Evolutionary conservation across 2,797 vertebrate species (phyloP).

Genomic region (Heliangelus exortis): DNA sequence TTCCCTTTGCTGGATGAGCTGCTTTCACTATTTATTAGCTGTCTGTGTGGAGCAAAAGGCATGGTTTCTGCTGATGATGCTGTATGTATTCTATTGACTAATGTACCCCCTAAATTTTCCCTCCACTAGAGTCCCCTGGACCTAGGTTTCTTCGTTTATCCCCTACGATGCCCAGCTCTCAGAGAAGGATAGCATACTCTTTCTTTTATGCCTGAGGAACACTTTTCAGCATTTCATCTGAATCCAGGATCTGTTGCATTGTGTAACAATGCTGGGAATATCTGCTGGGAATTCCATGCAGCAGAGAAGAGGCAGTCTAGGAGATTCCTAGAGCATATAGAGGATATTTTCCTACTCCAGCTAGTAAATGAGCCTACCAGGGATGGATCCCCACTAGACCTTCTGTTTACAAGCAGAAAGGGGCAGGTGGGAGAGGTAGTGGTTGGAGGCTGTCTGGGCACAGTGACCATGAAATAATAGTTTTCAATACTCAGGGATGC

Average conservation of each 20-base stretch:
- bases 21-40: not conserved
- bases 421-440: no score
- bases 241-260: not conserved
- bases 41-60: not conserved
- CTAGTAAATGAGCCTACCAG: no score
- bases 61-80: rapidly evolving
- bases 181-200: not conserved
- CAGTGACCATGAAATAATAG: no score
- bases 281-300: no score
- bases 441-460: no score
- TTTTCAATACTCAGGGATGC: no score
- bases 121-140: not conserved
- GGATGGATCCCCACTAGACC: no score
- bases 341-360: no score
- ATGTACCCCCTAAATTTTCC: rapidly evolving
- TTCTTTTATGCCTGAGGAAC: not conserved
- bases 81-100: rapidly evolving
- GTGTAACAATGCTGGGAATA: not conserved
- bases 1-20: not conserved
- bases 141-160: not conserved
- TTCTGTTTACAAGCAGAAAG: no score
- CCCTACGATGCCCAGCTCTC: not conserved
- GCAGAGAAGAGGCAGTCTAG: no score
- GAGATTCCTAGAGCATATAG: no score
- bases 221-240: not conserved